phyloP scores from a whole-genome alignment of 2,888 invertebrate species.

The Zhuqinia jingwanae region DNA sequence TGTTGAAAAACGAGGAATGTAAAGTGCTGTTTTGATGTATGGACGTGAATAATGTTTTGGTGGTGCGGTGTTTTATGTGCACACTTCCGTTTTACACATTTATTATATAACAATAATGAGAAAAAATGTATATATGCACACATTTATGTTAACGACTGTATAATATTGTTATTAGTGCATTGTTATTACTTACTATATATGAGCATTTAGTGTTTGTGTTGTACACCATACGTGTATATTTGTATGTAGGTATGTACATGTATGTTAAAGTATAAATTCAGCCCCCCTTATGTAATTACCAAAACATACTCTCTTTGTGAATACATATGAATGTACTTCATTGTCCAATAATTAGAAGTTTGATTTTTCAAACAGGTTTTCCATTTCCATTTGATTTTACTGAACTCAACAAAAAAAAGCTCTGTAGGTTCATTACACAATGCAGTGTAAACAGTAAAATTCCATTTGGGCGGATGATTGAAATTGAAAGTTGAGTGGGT shows the following conservation, averaged over 20 bases:
- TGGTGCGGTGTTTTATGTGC: neutral
- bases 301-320: too few relatives aligned
- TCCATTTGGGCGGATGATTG: neutral
- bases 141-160: too few relatives aligned
- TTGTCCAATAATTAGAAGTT: too few relatives aligned
- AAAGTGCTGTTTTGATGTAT: constrained; percentile 5
- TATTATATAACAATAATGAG: neutral
- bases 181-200: neutral
- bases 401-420: neutral
- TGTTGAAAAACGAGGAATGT: neutral
- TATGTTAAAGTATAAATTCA: neutral
- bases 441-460: neutral
- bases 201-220: too few relatives aligned
- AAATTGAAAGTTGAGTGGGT: neutral
- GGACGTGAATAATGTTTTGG: neutral
- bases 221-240: too few relatives aligned
- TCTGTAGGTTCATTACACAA: neutral
- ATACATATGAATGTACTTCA: too few relatives aligned
- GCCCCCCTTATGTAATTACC: neutral
- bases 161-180: too few relatives aligned
- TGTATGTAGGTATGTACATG: neutral
- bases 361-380: too few relatives aligned
- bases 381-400: too few relatives aligned
- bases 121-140: neutral
- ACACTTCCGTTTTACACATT: constrained; percentile 17